Conservation (phyloP, 2,888 invertebrate species). For the Pseudanteris insignis region DNA sequence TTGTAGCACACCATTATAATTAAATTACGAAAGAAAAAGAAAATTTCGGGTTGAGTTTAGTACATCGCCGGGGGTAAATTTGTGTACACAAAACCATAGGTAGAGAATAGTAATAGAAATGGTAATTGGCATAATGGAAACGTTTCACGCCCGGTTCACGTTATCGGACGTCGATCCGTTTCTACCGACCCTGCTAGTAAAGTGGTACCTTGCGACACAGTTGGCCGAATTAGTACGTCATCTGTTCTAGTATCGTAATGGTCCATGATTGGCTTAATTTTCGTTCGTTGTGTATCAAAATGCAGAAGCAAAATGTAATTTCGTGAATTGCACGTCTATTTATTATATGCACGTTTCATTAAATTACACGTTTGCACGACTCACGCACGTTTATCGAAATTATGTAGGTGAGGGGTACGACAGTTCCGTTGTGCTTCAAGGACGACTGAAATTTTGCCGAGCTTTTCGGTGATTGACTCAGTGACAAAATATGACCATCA, state of each 20-base stretch:
- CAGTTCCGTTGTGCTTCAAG: slow-evolving; percentile 1
- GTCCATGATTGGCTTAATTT: slow-evolving; percentile 56
- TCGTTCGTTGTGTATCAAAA: slow-evolving; percentile 40
- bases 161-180: slow-evolving; percentile 53
- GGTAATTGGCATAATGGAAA: slow-evolving; percentile 58
- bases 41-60: slow-evolving; percentile 19
- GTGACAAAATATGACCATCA: no score
- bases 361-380: slow-evolving; percentile 18
- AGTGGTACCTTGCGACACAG: slow-evolving; percentile 41
- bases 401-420: neutral
- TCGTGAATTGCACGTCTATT: slow-evolving; percentile 18
- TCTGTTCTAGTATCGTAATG: slow-evolving; percentile 54
- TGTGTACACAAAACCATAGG: slow-evolving; percentile 22
- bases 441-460: neutral
- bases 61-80: slow-evolving; percentile 26
- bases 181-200: slow-evolving; percentile 19
- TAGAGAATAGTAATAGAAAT: slow-evolving; percentile 43
- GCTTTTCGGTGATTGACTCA: neutral
- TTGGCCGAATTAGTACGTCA: slow-evolving; percentile 54
- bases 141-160: slow-evolving; percentile 57
- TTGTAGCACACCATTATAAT: no score
- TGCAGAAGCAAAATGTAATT: slow-evolving; percentile 41
- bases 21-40: no score
- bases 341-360: slow-evolving; percentile 13
- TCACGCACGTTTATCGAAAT: slow-evolving; percentile 14